Evolutionary conservation across 2,797 vertebrate genomes (phyloP), one percentile per base, ranked within the genome.

Genomic region (Mus minutoides): DNA sequence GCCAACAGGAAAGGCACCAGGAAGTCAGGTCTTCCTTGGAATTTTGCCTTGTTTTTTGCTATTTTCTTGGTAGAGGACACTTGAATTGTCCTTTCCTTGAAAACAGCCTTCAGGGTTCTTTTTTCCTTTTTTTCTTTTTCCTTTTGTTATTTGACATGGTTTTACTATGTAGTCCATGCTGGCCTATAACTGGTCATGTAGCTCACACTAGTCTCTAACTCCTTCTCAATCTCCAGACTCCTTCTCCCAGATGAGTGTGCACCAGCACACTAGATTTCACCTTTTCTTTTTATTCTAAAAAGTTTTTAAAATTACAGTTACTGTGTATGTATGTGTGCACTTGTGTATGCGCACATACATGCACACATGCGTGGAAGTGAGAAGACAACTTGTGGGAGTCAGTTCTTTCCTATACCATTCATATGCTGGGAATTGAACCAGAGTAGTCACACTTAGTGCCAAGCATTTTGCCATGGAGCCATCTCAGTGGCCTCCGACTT

Each of bases 61-160:
- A 43, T 89, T 83, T 94, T 90, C 73, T 84, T 92, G 14, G 58
- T 84, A 62, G 43, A 54, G 34, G 89, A 90, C 2, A 86, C 37
- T 34, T 94, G 89, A 92, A 14, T 79, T 95, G 19, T 29, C 11
- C 43, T 95, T 85, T 52, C 40, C 46, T 84, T 91, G 26, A 60
- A 46, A 64, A 6, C 10, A 83, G 43, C 49, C 88, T 95, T 90
- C 56, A 89, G 29, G 13, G 29, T 83, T 83, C 37, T 49, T 58
- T 56, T 52, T n/a, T 19, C 4, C 4, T 6, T 34, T 73, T 71
- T 37, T 22, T 11, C 29, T 40, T 40, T 43, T 43, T 13, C 6
- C 10, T 19, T 54, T 71, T 40, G 85, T 87, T 12, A 16, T 40
- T 88, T 76, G 85, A 73, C 52, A 3, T 26, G 34, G 34, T 40